These are phyloP conservation scores for Andricus quercusramuli DNA, from an alignment of 2,888 invertebrate genomes.

Conservation along the genomic window DNA sequence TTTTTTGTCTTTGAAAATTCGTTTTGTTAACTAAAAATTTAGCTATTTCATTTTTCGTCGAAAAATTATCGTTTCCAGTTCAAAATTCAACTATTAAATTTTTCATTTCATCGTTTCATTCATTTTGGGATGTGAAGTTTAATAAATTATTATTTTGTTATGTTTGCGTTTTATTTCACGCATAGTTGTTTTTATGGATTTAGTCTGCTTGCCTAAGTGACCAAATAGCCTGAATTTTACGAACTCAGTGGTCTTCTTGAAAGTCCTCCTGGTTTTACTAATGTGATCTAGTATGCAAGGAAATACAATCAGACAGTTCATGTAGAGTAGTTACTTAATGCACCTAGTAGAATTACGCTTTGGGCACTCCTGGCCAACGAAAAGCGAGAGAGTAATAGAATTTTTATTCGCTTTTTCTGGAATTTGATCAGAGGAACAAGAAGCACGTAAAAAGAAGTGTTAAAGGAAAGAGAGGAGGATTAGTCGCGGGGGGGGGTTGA, in stretches of 20 bases:
- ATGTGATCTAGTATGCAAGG: slow-evolving; percentile 16
- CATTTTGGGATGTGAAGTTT: no score
- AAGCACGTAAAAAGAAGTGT: slow-evolving; percentile 12
- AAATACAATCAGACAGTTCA: slow-evolving; percentile 17
- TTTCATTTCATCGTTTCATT: no score
- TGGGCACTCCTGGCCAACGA: slow-evolving; percentile 2
- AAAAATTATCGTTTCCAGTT: no score
- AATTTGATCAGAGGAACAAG: slow-evolving; percentile 34
- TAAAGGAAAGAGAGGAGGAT: neutral
- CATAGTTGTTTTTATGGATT: no score
- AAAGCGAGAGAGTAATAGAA: slow-evolving; percentile 14
- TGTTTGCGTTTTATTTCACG: no score
- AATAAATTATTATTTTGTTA: no score
- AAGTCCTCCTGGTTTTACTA: slow-evolving; percentile 1
- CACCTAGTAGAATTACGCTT: slow-evolving; percentile 28
- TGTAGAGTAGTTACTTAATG: slow-evolving; percentile 23
- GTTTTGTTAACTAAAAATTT: no score
- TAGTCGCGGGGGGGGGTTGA: neutral
- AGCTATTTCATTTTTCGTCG: no score
- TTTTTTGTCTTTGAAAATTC: no score
- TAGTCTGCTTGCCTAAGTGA: neutral
- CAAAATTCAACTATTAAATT: no score
- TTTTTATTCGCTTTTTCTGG: slow-evolving; percentile 10
- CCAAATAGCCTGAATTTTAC: neutral
- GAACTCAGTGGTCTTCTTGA: slow-evolving; percentile 6